phyloP scores from a whole-genome alignment of 2,797 vertebrate species.

The Taenioides sp. region DNA sequence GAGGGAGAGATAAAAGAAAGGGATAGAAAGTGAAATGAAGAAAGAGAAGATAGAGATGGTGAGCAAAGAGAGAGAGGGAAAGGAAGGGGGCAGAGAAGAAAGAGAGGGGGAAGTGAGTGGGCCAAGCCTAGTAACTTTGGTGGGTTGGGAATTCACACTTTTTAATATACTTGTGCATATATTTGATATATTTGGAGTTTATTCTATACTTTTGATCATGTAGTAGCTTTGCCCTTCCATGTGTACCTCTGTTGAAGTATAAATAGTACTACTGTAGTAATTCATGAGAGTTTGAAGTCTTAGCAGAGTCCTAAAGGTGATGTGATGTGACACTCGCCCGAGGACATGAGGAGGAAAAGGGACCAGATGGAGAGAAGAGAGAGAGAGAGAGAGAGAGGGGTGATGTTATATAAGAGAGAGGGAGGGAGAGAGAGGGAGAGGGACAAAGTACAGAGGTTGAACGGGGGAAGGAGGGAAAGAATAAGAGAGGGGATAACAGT shows the following conservation, averaged over 20 bases:
- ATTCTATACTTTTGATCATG: background rate
- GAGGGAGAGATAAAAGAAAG: too few relatives aligned
- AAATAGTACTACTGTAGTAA: slow-evolving; percentile 2
- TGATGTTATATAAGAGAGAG: background rate
- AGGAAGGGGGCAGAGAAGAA: too few relatives aligned
- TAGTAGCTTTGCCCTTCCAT: background rate
- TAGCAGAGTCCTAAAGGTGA: slow-evolving; percentile 27
- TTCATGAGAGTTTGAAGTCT: slow-evolving; percentile 1
- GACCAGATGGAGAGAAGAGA: slow-evolving; percentile 20
- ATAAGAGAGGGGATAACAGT: background rate
- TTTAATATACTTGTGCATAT: too few relatives aligned
- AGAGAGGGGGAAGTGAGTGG: too few relatives aligned
- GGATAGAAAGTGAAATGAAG: too few relatives aligned
- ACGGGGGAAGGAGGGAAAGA: too few relatives aligned
- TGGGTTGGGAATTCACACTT: too few relatives aligned
- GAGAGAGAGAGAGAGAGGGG: slow-evolving; percentile 6
- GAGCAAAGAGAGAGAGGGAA: too few relatives aligned
- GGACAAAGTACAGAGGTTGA: slow-evolving; percentile 3
- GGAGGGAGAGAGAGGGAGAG: slow-evolving; percentile 13
- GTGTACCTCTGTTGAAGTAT: background rate
- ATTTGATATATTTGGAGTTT: too few relatives aligned
- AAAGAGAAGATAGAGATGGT: too few relatives aligned
- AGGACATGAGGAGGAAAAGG: slow-evolving; percentile 15
- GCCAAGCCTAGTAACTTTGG: too few relatives aligned
- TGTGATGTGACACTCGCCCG: slow-evolving; percentile 59